Base-by-base conservation (phyloP, 92 coral and sea anemone species). In the Chrysogorgia sp. region DNA sequence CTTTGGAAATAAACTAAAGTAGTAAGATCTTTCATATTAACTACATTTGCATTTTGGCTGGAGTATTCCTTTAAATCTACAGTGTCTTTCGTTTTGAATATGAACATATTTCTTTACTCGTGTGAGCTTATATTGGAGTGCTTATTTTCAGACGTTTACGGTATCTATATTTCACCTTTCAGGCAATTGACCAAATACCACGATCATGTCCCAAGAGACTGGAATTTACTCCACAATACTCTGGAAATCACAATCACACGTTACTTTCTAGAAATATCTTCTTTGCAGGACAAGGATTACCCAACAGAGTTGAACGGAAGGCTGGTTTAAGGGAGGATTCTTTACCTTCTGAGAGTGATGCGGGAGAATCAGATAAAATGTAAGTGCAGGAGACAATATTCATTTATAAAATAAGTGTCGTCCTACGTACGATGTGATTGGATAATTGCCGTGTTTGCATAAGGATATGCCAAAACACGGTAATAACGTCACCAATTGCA, bases 141-240 rank as follows among this genome's bases (percentile, higher is more conserved):
- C n/a, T n/a, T n/a, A n/a, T n/a, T n/a, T n/a, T n/a, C n/a, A n/a
- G n/a, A n/a, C n/a, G n/a, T n/a, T n/a, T n/a, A n/a, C n/a, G n/a
- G n/a, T n/a, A n/a, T n/a, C n/a, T n/a, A n/a, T n/a, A n/a, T n/a
- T n/a, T 41, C 29, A 26, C 59, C 0, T 52, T 72, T 14, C 64
- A 72, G 79, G 20, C 34, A 10, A 53, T 72, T 56, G 79, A 72
- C 35, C 79, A 72, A 20, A 33, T 56, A n/a, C 64, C 79, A 32
- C 53, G 64, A 72, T 21, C 48, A 34, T 53, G 52, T 40, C 65
- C 65, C 19, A 72, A 72, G 35, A 58, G 79, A 22, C 34, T 72
- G 25, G n/a, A 72, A 40, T 72, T 72, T 14, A 40, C 40, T 17
- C 45, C 50, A 10, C 50, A 33, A n/a, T 34, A 34, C 24, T 12